These are phyloP conservation scores for Corydoras sp. DNA, from an alignment of 2,113 vertebrate genomes.

Conservation along the genomic window DNA sequence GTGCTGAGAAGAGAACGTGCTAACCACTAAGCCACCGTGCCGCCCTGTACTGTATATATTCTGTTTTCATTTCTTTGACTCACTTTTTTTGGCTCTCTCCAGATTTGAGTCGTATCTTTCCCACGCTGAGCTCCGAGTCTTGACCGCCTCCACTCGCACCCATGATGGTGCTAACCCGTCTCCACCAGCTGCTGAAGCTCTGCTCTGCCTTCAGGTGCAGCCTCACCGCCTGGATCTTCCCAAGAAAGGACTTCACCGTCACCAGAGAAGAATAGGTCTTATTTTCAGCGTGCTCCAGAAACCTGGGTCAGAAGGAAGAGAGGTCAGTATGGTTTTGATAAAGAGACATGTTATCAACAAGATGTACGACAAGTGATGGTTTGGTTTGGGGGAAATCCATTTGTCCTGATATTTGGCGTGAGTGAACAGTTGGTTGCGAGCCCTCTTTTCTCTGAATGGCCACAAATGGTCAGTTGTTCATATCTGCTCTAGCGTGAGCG, in stretches of 20 bases:
- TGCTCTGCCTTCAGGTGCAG: slow-evolving; percentile 70
- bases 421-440: too few species aligned
- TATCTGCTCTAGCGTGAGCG: too few species aligned
- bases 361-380: too few species aligned
- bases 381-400: too few species aligned
- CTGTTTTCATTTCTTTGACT: slow-evolving; percentile 41
- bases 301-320: slow-evolving; percentile 8
- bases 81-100: slow-evolving; percentile 79
- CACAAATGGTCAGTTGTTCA: too few species aligned
- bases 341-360: too few species aligned
- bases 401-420: too few species aligned
- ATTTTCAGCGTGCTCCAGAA: slow-evolving; percentile 61
- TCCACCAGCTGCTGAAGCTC: slow-evolving; percentile 71
- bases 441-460: too few species aligned
- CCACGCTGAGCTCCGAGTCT: slow-evolving; percentile 60
- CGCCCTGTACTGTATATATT: too few species aligned
- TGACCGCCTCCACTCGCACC: slow-evolving; percentile 53
- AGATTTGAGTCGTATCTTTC: slow-evolving; percentile 66
- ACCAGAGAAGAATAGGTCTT: slow-evolving; percentile 73
- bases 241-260: slow-evolving; percentile 65
- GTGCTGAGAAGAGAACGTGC: too few species aligned
- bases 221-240: slow-evolving; percentile 65
- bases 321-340: not conserved
- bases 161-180: slow-evolving; percentile 70
- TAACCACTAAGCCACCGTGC: too few species aligned